These are phyloP conservation scores for Vimba vimba DNA, from an alignment of 2,113 vertebrate genomes.

Conservation along the genomic window DNA sequence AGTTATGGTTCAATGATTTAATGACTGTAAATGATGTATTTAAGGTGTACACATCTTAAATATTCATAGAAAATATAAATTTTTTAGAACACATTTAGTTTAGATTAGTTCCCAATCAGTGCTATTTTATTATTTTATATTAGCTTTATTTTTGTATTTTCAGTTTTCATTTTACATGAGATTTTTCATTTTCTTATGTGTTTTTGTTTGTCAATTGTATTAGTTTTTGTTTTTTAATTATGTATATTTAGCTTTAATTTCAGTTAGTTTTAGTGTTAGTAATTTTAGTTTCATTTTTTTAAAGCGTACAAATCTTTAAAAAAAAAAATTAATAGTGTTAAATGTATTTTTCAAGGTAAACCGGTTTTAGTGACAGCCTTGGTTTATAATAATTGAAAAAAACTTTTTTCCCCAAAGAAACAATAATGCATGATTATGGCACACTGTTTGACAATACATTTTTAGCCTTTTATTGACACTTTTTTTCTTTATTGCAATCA, in stretches of 20 bases:
- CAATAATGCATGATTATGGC: background rate
- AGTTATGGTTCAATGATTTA: background rate
- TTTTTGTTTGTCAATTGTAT: background rate
- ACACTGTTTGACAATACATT: background rate
- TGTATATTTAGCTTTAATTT: background rate
- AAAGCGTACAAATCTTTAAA: background rate
- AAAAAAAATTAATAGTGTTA: no score
- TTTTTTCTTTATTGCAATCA: background rate
- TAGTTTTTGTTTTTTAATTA: background rate
- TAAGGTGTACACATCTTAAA: background rate
- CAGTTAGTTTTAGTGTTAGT: background rate
- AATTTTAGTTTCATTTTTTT: background rate
- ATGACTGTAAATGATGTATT: background rate
- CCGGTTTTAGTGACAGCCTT: no score
- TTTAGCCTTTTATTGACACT: background rate
- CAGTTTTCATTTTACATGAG: background rate
- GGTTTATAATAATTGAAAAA: no score
- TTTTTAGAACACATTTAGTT: background rate
- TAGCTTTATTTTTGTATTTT: background rate
- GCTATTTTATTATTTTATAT: background rate
- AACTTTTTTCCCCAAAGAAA: background rate
- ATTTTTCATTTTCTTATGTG: background rate
- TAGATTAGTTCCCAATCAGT: background rate
- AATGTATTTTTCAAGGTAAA: no score
- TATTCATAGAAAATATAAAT: background rate